A percentile compares a stretch with the other conserved stretches of the same genome.
These are phyloP conservation scores for Morelia viridis DNA, from an alignment of 2,797 vertebrate genomes.

Conservation along the genomic window DNA sequence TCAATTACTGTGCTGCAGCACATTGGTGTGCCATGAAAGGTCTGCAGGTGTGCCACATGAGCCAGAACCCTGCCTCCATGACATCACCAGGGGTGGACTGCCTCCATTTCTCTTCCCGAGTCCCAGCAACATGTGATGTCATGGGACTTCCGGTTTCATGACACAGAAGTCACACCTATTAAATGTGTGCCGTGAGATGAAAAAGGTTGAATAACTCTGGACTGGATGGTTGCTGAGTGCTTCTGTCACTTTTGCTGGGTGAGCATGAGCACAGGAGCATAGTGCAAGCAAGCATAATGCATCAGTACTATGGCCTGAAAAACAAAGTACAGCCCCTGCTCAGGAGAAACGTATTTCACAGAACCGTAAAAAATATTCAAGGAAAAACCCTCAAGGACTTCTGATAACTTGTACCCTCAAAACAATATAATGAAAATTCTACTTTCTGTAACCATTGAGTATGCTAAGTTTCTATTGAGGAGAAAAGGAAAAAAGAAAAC, in stretches of 20 bases:
- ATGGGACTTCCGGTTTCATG: background rate
- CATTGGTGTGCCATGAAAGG: background rate
- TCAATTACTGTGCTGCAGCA: background rate
- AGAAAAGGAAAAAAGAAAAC: background rate
- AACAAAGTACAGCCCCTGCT: background rate
- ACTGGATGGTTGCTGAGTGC: background rate
- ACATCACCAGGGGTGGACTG: background rate
- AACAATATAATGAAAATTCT: background rate
- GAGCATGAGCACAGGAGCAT: background rate
- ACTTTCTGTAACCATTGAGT: background rate
- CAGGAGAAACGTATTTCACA: background rate
- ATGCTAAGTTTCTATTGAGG: background rate
- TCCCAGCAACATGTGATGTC: background rate
- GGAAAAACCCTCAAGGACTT: background rate
- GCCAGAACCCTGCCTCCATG: background rate
- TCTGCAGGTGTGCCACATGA: background rate
- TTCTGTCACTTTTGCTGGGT: background rate
- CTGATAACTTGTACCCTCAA: background rate
- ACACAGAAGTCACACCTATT: background rate
- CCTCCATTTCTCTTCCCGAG: background rate
- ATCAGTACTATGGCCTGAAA: background rate
- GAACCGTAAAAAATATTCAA: too few relatives aligned
- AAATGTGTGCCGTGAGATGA: background rate
- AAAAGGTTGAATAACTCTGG: background rate
- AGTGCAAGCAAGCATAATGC: background rate